These are phyloP conservation scores for Sparus aurata DNA, from an alignment of 2,797 vertebrate species.

Conservation along the genomic window DNA sequence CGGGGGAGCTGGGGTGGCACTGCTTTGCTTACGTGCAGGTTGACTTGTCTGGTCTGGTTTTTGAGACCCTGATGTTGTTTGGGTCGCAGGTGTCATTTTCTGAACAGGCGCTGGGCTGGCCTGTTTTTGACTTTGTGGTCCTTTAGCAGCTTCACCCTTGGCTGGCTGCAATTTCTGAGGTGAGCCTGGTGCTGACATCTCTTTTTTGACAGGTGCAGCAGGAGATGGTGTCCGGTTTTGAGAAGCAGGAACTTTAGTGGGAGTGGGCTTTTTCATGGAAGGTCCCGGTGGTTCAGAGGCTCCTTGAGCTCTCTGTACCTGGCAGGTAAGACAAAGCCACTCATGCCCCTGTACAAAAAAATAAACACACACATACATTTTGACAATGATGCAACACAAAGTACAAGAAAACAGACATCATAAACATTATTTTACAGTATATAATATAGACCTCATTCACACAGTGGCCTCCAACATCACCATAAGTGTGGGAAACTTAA, in stretches of 20 bases:
- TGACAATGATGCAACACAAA: not conserved
- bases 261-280: constrained; percentile 67
- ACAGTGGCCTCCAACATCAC: no score
- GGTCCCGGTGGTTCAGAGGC: constrained; percentile 79
- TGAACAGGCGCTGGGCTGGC: constrained; percentile 67
- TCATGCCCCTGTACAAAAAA: constrained; percentile 83
- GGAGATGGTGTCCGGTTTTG: constrained; percentile 61
- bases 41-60: constrained; percentile 70
- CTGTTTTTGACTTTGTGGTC: constrained; percentile 73
- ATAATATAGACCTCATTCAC: no score
- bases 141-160: constrained; percentile 79
- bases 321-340: constrained; percentile 98
- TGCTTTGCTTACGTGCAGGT: constrained; percentile 75
- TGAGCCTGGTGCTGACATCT: constrained; percentile 60
- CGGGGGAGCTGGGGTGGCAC: constrained; percentile 41
- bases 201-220: constrained; percentile 63
- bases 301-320: constrained; percentile 92
- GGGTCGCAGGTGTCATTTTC: constrained; percentile 72
- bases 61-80: constrained; percentile 69
- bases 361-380: not conserved
- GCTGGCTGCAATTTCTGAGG: constrained; percentile 65
- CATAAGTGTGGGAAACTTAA: no score
- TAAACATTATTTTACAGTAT: not conserved
- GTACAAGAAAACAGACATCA: not conserved
- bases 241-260: constrained; percentile 56